Evolutionary conservation across 2,888 invertebrate genomes (phyloP).

Genomic region (Agrenia bidenticulata): DNA sequence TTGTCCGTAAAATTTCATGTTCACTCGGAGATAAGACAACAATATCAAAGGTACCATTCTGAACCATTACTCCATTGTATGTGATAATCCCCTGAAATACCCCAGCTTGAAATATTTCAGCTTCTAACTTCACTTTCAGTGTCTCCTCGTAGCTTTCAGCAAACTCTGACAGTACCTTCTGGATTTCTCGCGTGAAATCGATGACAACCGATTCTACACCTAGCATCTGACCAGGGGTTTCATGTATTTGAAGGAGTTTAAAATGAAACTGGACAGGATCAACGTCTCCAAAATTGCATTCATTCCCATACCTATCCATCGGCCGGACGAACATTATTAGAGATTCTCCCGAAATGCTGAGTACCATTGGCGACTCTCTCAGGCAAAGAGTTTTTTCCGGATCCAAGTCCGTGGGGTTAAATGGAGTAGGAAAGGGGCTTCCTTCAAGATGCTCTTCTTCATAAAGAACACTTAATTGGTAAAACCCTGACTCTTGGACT

Average conservation of each 20-base stretch:
- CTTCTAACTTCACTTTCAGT: slow-evolving; percentile 35
- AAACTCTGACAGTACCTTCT: slow-evolving; percentile 18
- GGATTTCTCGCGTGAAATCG: slow-evolving; percentile 42
- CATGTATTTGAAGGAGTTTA: slow-evolving; percentile 33
- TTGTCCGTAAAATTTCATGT: slow-evolving; percentile 37
- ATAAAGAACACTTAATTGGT: slow-evolving; percentile 57
- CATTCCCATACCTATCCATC: slow-evolving; percentile 47
- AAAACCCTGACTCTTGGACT: slow-evolving; percentile 58
- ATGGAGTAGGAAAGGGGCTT: slow-evolving; percentile 58
- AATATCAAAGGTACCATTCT: slow-evolving; percentile 50
- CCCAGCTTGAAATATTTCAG: slow-evolving; percentile 44
- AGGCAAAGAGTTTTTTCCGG: slow-evolving; percentile 44
- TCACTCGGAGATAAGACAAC: slow-evolving; percentile 47
- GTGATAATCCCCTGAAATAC: slow-evolving; percentile 41
- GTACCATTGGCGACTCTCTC: slow-evolving; percentile 45
- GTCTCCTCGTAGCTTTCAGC: slow-evolving; percentile 25
- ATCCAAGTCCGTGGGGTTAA: slow-evolving; percentile 56
- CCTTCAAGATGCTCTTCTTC: slow-evolving; percentile 57
- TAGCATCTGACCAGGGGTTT: slow-evolving; percentile 3
- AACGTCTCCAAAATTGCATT: slow-evolving; percentile 50
- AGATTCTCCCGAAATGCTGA: slow-evolving; percentile 35
- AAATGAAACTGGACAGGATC: slow-evolving; percentile 41
- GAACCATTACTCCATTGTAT: slow-evolving; percentile 41
- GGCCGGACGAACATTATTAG: slow-evolving; percentile 42
- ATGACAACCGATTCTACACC: slow-evolving; percentile 44